Conservation (phyloP, 2,888 invertebrate genomes). For the Tribolium freemani region DNA sequence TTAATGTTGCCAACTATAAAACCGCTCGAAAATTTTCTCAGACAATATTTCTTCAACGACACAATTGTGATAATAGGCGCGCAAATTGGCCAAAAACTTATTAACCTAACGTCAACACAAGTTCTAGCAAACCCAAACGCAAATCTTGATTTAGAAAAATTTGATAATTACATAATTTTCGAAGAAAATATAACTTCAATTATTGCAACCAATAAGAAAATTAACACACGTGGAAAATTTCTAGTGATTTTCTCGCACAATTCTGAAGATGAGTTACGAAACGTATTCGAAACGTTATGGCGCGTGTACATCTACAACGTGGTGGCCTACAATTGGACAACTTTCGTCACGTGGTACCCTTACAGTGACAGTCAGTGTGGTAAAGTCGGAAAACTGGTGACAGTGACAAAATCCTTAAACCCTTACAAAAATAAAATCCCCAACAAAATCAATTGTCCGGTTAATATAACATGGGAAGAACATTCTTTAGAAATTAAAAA, state of each 20-base stretch:
- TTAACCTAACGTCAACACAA: not conserved
- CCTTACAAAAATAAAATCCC: constrained; percentile 18
- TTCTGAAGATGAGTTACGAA: not conserved
- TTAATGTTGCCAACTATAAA: not conserved
- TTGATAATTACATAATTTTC: not conserved
- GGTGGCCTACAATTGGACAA: constrained; percentile 4
- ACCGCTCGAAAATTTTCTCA: not conserved
- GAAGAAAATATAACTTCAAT: not conserved
- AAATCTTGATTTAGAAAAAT: not conserved
- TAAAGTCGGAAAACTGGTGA: not conserved
- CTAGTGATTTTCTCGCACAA: not conserved
- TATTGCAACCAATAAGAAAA: not conserved
- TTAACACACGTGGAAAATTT: not conserved
- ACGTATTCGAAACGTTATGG: constrained; percentile 14
- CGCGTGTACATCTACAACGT: constrained; percentile 12
- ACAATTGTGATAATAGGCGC: not conserved
- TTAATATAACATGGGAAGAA: constrained; percentile 16
- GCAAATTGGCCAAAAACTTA: not conserved
- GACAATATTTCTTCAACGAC: not conserved
- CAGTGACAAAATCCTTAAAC: not conserved
- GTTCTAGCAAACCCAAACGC: not conserved
- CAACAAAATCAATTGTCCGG: not conserved
- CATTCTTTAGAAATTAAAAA: not conserved
- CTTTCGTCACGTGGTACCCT: constrained; percentile 30
- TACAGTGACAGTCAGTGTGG: constrained; percentile 13